Base-by-base conservation (phyloP, 2,888 invertebrate species). In the Leucoma salicis region DNA sequence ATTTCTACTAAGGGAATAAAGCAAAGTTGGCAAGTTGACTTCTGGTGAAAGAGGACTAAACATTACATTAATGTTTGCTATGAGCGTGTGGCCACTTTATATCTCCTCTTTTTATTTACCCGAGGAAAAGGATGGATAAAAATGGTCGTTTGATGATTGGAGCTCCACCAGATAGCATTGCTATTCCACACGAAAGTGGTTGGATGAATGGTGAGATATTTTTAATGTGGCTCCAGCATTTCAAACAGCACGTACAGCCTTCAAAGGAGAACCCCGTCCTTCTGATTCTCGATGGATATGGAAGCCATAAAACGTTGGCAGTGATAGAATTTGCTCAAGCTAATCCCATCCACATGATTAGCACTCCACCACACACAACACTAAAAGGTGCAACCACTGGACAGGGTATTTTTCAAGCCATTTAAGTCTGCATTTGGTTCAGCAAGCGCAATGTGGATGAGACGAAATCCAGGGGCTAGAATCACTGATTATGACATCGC, bases 41-140 rank as follows among this genome's bases (percentile, higher is more conserved):
- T 38, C 32, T n/a, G 31, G 24, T 24, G 38, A 38, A 11, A 31
- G 38, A 12, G 31, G 38, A 24, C 31, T 21, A 13, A 31, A 21
- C 14, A 31, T 38, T 14, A 38, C 38, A 6, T n/a, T 31, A 3
- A 38, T 38, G 24, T 21, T 31, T 38, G 24, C 35, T 7, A 24
- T 35, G 35, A 35, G 35, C 14, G 27, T 16, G n/a, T 14, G 25
- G n/a, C 3, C 14, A 11, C 14, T 25, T 24, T 14, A 3, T 25
- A 13, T 14, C 35, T 6, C 27, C 35, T 8, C 14, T 14, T 21
- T 3, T 21, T 21, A 3, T 21, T 21, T 4, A 1, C 21, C 5
- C 21, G 12, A 13, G 5, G 13, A 13, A 12, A 13, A 29, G 13
- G 3, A 29, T 29, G 12, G 12, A 29, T 4, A 29, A 29, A 13